Conservation (phyloP, 2,888 invertebrate species). For the Euplagia quadripunctaria region DNA sequence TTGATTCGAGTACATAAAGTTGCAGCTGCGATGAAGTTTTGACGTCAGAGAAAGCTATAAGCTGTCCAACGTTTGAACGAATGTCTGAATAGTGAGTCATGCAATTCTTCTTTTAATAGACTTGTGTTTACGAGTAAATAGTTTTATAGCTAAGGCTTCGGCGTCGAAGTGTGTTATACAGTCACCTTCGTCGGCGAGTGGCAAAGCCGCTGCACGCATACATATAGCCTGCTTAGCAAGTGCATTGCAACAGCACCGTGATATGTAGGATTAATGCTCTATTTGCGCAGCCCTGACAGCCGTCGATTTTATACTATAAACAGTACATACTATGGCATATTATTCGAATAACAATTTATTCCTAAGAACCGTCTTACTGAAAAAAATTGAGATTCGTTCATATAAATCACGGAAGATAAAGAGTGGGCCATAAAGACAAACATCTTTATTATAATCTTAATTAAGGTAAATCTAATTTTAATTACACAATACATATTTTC, state of each 20-base stretch:
- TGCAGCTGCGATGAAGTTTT: conserved; percentile 46
- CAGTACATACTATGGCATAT: conserved; percentile 42
- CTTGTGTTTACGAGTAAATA: conserved; percentile 50
- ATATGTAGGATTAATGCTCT: conserved; percentile 69
- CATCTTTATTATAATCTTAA: conserved; percentile 18
- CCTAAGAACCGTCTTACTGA: conserved; percentile 11
- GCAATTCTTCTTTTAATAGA: conserved; percentile 53
- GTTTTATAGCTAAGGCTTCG: conserved; percentile 45
- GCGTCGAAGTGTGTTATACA: conserved; percentile 47
- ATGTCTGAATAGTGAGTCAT: conserved; percentile 56
- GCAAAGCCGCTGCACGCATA: conserved; percentile 67
- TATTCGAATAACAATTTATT: conserved; percentile 51
- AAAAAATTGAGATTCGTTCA: neutral
- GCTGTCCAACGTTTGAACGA: conserved; percentile 40
- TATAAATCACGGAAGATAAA: conserved; percentile 14
- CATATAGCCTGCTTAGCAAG: conserved; percentile 72
- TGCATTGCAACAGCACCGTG: conserved; percentile 75
- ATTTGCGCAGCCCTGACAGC: conserved; percentile 65
- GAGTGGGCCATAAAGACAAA: conserved; percentile 30
- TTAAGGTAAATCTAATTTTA: conserved; percentile 21
- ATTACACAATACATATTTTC: conserved; percentile 29
- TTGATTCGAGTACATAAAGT: conserved; percentile 41
- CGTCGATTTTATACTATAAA: conserved; percentile 46
- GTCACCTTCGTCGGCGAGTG: conserved; percentile 62
- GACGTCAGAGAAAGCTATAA: conserved; percentile 60